phyloP scores from a whole-genome alignment of 2,797 vertebrate species.

The Typhlichthys eigenmanni region DNA sequence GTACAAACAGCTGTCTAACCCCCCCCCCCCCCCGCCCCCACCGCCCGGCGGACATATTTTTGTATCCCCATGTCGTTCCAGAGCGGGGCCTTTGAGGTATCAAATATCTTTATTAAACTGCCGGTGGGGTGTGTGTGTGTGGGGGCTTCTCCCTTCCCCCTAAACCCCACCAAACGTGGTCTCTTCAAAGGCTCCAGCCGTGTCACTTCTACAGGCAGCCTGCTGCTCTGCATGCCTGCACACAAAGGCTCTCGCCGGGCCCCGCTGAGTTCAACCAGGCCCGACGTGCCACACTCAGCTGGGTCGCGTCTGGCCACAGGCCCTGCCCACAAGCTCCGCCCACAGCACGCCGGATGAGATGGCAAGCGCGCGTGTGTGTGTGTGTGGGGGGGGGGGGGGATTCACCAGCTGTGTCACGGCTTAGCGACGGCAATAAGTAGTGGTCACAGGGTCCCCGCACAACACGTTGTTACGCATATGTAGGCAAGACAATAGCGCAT shows the following conservation, averaged over 20 bases:
- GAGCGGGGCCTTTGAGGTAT: constrained; percentile 72
- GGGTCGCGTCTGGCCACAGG: constrained; percentile 62
- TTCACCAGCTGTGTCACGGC: constrained; percentile 65
- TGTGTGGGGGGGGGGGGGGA: constrained; percentile 7
- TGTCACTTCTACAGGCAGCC: constrained; percentile 71
- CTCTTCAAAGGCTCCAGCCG: constrained; percentile 70
- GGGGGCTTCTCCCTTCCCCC: constrained; percentile 45
- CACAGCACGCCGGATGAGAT: constrained; percentile 32
- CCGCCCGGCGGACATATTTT: background rate
- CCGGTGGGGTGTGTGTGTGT: constrained; percentile 45
- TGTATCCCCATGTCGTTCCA: constrained; percentile 59
- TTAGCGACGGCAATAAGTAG: constrained; percentile 57
- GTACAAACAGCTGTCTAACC: constrained; percentile 57
- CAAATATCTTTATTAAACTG: constrained; percentile 79
- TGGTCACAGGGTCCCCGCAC: background rate
- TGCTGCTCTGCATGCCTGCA: constrained; percentile 63
- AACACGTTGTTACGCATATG: background rate
- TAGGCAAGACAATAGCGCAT: background rate
- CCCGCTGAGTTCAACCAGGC: constrained; percentile 65
- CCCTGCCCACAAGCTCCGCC: constrained; percentile 2
- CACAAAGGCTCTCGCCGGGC: constrained; percentile 59
- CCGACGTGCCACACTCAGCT: constrained; percentile 66
- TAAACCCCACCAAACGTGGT: constrained; percentile 59
- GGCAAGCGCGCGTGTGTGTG: background rate
- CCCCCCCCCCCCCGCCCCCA: constrained; percentile 1